phyloP scores from a whole-genome alignment of 2,797 vertebrate species.

The Tangara arthus region DNA sequence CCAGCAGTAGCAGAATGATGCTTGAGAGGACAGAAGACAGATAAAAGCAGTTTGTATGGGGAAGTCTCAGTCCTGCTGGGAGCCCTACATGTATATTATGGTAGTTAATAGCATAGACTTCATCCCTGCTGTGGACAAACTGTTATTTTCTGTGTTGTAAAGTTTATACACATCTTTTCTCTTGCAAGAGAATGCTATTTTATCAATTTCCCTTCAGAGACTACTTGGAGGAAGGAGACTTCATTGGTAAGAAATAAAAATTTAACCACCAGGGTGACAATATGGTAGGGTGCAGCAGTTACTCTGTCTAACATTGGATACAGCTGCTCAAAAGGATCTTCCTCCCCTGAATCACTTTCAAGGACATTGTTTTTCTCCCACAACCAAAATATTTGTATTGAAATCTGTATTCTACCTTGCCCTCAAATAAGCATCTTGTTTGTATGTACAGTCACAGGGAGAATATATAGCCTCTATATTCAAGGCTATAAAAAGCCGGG shows the following conservation, averaged over 20 bases:
- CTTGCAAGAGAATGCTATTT: background rate
- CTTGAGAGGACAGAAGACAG: background rate
- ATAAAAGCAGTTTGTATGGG: background rate
- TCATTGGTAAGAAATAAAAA: background rate
- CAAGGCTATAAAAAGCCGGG: background rate
- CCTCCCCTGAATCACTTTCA: background rate
- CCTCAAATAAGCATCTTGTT: background rate
- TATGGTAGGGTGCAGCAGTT: background rate
- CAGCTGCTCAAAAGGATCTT: background rate
- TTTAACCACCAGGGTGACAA: background rate
- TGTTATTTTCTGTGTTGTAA: background rate
- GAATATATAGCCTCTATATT: background rate
- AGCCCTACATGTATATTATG: background rate
- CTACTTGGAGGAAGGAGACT: constrained; percentile 3
- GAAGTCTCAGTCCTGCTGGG: background rate
- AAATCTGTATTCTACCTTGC: background rate
- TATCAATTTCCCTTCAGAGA: background rate
- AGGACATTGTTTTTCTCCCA: background rate
- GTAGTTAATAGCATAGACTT: background rate
- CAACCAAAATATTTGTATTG: background rate
- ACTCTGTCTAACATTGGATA: background rate
- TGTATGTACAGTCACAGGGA: background rate
- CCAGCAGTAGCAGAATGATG: background rate
- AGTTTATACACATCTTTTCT: background rate
- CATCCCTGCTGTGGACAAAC: background rate